Base-by-base conservation (phyloP, 2,113 vertebrate species). In the Sander vitreus region DNA sequence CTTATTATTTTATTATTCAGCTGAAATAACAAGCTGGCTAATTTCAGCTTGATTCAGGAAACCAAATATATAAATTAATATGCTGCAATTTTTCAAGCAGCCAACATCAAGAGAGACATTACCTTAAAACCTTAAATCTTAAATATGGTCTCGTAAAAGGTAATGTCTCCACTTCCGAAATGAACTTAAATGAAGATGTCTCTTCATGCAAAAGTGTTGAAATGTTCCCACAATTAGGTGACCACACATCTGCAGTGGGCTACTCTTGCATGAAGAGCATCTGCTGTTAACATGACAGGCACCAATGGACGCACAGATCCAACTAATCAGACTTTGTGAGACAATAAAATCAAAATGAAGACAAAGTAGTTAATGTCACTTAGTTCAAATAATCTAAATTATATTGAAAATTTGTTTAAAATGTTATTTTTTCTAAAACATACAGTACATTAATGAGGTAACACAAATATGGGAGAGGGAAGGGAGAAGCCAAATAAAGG, bases 151-250 rank as follows among this genome's bases (percentile, higher is more conserved):
- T 81, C 6, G 2, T 76, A 73, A 86, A 88, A 78, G 63, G 67
- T 72, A 90, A 87, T 27, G 47, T 78, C 36, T 81, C 63, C 16
- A 54, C 54, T 64, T 80, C 64, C 90, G 63, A 81, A 58, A 78
- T 78, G 15, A 81, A 85, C 53, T 77, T 47, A 47, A 83, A 88
- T 9, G n/a, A 81, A 55, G 75, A 85, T 74, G 81, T 80, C 84
- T 88, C 85, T 87, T 92, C 87, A 78, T 92, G 88, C 85, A 87
- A 59, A 83, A 84, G 69, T 67, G 27, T 64, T 76, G 11, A 23
- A 2, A 75, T 85, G 71, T 75, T 81, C 77, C 75, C 72, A 80
- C 78, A 82, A 60, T 73, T 88, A 59, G 14, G 16, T 72, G 48
- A 78, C 57, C 70, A 67, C 77, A 75, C 76, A 62, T 80, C 59